Conservation (phyloP, 2,113 vertebrate genomes). For the Zosterops pallidus region DNA sequence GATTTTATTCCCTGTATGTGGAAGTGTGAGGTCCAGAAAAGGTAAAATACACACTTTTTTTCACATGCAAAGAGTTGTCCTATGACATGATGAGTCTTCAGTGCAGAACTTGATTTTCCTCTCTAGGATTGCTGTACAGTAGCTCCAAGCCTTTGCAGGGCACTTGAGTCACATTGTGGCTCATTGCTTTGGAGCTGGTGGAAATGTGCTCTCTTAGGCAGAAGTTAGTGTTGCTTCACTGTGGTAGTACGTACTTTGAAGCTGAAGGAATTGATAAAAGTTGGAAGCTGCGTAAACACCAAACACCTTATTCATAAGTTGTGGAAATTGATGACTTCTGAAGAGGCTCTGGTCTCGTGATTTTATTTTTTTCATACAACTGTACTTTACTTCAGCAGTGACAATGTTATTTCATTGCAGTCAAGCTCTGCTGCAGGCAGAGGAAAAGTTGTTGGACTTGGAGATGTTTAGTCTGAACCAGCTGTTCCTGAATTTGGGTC, state of each 20-base stretch:
- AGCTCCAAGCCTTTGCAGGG: background rate
- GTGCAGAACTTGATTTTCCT: background rate
- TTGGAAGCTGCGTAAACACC: background rate
- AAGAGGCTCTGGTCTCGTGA: background rate
- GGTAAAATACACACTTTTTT: background rate
- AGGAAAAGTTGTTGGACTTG: background rate
- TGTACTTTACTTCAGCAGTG: background rate
- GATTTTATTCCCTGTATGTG: background rate
- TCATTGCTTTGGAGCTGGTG: background rate
- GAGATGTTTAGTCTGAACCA: background rate
- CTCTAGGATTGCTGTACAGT: background rate
- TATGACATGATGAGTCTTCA: background rate
- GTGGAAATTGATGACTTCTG: background rate
- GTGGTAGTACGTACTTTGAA: background rate
- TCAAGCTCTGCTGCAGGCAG: background rate
- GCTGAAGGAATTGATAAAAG: background rate
- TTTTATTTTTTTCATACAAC: background rate
- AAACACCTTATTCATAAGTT: background rate
- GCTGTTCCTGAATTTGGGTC: background rate
- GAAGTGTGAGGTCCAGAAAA: background rate
- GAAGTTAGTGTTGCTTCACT: background rate
- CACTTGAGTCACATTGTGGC: background rate
- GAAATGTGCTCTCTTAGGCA: background rate
- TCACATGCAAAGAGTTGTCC: background rate
- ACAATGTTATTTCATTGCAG: accelerated